Evolutionary conservation across 2,888 invertebrate genomes (phyloP), one percentile per base, ranked within the genome.

Genomic region (Dioctria linearis): DNA sequence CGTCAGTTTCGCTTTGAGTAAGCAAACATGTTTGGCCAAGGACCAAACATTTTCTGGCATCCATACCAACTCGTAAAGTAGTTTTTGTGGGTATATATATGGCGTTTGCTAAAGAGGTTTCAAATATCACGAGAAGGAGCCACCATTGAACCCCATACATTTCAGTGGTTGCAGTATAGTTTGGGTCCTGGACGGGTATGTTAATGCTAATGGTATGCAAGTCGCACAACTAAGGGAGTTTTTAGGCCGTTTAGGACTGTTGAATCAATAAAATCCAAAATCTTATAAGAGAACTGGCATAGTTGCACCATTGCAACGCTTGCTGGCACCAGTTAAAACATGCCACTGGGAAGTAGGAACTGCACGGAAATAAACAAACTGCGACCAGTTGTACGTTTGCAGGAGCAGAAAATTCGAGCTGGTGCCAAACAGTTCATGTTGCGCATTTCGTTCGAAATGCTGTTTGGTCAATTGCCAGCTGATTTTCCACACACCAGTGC

Each of bases 381-480:
- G 75, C 25, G 59, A 25, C 59, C 75, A 59, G 75, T 75, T 75
- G 75, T 61, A 75, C 37, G 57, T 40, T 75, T 75, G n/a, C 57
- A 61, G 75, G 57, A 61, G 40, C 57, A 61, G 75, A 42, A 57
- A 8, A 43, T 59, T 6, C 59, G 61, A 59, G 40, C 42, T 39
- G 61, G 59, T 61, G 75, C 75, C 75, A 75, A 75, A 39, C 25
- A 59, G 42, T 75, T 75, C 61, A 61, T 75, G 75, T 75, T 75
- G 75, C 75, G 75, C 75, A 75, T 75, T 75, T 75, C 40, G 75
- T 61, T 11, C 61, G 40, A 43, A 46, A 59, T 57, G 59, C 46
- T 75, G 75, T 75, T 25, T 75, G 75, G 75, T 75, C 75, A 75
- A 75, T 75, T 75, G 75, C 75, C 75, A 75, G 61, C 75, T 75